Evolutionary conservation across 2,113 vertebrate species (phyloP), one percentile per base, ranked within the genome.

Genomic region (Peromyscus leucopus): DNA sequence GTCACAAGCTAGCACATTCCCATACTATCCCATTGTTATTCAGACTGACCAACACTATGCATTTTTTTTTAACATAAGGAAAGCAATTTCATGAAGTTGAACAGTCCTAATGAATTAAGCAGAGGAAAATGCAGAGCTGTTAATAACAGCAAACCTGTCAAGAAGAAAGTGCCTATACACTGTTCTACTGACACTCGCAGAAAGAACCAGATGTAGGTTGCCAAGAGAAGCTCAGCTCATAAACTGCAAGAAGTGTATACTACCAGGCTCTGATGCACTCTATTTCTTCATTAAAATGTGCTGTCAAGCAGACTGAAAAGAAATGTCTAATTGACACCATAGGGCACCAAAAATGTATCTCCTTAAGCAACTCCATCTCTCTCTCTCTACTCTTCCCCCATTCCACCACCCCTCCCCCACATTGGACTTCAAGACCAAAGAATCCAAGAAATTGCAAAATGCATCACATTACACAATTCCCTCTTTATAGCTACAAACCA

Each of bases 271-370:
- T 33, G 46, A 69, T 88, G 94, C 12, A 72, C 90, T 88, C 94
- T 96, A 89, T 96, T 97, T 96, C 93, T 97, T 96, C 96, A 85
- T 97, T 97, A 97, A 98, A 94, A 93, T 88, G 59, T 95, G 93
- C 87, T 95, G 95, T 96, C 96, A 97, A 96, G 96, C 97, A 96
- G 94, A 55, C 94, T 96, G 96, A 96, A 96, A 97, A 96, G 93
- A 97, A 98, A 96, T 95, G 95, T 97, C 87, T 97, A 96, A 96
- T 97, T 97, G 97, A 96, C 91, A 93, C 95, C 90, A 94, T 92
- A 95, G 95, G 93, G 75, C 79, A 97, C 91, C 97, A 79, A 93
- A 97, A 97, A 76, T 90, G 51, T 93, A 87, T 94, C 94, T 96
- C 71, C 95, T 93, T 57, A 39, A 96, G 83, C 72, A 96, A 31